These are phyloP conservation scores for Drosophila pseudotakahashii DNA, from an alignment of 2,888 invertebrate genomes.

Conservation along the genomic window DNA sequence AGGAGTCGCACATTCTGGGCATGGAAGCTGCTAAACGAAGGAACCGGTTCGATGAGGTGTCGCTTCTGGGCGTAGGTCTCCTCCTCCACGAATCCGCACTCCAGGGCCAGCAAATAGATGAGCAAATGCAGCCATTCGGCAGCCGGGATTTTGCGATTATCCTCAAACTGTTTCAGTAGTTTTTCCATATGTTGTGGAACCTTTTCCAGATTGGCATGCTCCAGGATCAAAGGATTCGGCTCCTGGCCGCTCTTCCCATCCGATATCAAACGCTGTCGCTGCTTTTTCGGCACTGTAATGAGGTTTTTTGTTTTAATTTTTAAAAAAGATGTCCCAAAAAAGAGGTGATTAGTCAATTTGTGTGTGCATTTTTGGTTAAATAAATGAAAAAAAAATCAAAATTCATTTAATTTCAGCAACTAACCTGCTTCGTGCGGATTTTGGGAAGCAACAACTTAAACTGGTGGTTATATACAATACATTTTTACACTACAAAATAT, in stretches of 20 bases:
- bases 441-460: constrained; percentile 38
- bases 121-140: constrained; percentile 75
- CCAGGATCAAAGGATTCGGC: constrained; percentile 57
- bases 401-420: constrained; percentile 26
- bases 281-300: constrained; percentile 25
- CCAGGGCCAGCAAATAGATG: constrained; percentile 80
- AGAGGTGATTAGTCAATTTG: constrained; percentile 18
- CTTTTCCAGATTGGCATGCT: constrained; percentile 72
- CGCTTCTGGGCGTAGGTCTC: constrained; percentile 48
- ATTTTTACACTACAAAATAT: constrained; percentile 22
- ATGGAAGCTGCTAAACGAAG: constrained; percentile 68
- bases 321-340: constrained; percentile 7
- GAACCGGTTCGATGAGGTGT: constrained; percentile 45
- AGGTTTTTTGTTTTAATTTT: constrained; percentile 18
- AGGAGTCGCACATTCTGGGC: constrained; percentile 67
- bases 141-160: constrained; percentile 28
- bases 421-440: constrained; percentile 30
- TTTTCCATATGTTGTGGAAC: constrained; percentile 76
- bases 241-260: not conserved
- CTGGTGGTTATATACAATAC: constrained; percentile 33
- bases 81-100: constrained; percentile 76
- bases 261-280: not conserved
- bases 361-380: constrained; percentile 13
- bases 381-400: not conserved
- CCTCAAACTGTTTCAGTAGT: constrained; percentile 59